Base-by-base conservation (phyloP, 2,888 invertebrate species). In the Xestia c-nigrum region DNA sequence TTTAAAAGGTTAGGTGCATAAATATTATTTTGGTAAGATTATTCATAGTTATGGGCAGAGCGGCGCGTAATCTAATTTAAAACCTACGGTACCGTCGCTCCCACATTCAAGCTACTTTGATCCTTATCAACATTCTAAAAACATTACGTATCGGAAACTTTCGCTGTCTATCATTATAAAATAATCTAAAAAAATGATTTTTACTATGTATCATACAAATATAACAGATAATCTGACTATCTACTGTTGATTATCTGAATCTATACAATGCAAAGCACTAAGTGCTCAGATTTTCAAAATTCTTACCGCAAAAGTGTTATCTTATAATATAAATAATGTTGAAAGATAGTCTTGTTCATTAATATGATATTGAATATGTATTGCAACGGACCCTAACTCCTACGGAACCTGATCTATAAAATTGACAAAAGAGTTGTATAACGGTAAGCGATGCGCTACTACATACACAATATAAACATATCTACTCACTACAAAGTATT, bases 401-500 rank as follows among this genome's bases (percentile, higher is more conserved):
- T 88, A 88, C 80, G 81, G 84, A 87, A 87, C 85, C 86, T 80
- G 75, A 83, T 67, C 76, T 86, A 87, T 74, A 76, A 88, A 88
- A 90, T 88, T 89, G 89, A 89, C 86, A 84, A 80, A 81, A 80
- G 72, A 82, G 65, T 84, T 83, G 78, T 84, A 80, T 83, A 87
- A 85, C 81, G 76, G 84, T 76, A 91, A 91, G 90, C 92, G 74
- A 88, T 83, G 81, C 82, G 68, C 76, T 73, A 72, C 86, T 87
- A 89, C 86, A 76, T 80, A 82, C 74, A 88, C 85, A 83, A 87
- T 86, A 72, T 85, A 88, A 82, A 90, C 85, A 74, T 89, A 84
- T 85, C 89, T 90, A 91, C 87, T 74, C 78, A 76, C 90, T 91
- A 92, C 89, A 87, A 90, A 89, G 88, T 90, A 90, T 92, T 93